These are phyloP conservation scores for Myotis planiceps DNA, from an alignment of 2,797 vertebrate genomes.

Conservation along the genomic window DNA sequence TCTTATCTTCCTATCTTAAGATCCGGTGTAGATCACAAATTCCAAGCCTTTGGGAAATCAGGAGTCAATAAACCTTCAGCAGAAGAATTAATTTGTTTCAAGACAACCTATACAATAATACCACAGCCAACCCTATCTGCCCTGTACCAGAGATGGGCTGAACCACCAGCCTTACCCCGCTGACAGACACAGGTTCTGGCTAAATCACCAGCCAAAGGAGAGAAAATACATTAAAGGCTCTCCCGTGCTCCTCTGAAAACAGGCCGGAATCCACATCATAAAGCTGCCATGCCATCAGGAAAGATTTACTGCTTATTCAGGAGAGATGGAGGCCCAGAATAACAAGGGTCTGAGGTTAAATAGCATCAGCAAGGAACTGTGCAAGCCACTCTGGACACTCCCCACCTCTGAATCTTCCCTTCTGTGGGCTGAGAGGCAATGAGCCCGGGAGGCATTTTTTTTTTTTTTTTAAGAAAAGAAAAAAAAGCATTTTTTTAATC, in stretches of 20 bases:
- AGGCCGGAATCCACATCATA: constrained; percentile 45
- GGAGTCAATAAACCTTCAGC: neutral
- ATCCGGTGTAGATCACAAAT: neutral
- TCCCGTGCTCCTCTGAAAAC: constrained; percentile 54
- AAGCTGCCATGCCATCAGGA: constrained; percentile 61
- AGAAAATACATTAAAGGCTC: constrained; percentile 33
- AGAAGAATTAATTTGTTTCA: constrained; percentile 53
- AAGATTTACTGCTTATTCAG: constrained; percentile 70
- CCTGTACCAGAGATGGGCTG: neutral
- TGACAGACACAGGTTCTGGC: neutral
- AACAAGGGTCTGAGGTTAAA: constrained; percentile 50
- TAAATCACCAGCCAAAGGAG: neutral
- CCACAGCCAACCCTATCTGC: neutral
- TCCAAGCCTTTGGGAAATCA: neutral
- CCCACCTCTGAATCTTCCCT: neutral
- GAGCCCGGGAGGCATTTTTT: neutral
- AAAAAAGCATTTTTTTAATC: constrained; percentile 70
- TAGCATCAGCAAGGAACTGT: neutral
- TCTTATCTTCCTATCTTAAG: neutral
- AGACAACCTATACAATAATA: constrained; percentile 33
- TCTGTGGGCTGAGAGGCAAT: neutral
- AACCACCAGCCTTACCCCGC: neutral
- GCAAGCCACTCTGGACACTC: neutral
- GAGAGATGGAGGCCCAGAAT: constrained; percentile 6
- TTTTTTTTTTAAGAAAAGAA: neutral